phyloP scores from a whole-genome alignment of 2,888 invertebrate species.

The Scaptomyza cyrtandrae region DNA sequence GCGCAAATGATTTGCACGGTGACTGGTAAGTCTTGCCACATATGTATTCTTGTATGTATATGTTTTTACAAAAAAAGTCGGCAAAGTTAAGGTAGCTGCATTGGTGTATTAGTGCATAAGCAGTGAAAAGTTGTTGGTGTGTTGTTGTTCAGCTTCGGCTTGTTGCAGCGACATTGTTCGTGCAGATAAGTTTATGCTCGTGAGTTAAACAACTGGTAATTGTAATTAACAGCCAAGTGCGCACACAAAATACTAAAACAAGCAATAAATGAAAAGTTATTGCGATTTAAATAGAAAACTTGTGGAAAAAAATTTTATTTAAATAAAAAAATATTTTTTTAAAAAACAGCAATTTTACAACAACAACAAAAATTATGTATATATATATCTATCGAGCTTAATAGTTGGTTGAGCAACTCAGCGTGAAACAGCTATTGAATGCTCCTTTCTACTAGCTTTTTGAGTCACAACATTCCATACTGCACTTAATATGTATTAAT shows the following conservation, averaged over 20 bases:
- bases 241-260: not conserved
- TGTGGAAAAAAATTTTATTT: not conserved
- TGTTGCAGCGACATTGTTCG: not conserved
- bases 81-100: not conserved
- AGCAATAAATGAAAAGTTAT: not conserved
- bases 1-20: conserved; percentile 26
- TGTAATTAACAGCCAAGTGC: not conserved
- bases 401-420: too few species aligned
- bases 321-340: not conserved
- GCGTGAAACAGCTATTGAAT: too few species aligned
- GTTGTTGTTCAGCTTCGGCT: not conserved
- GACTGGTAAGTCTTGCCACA: conserved; percentile 58
- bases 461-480: too few species aligned
- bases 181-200: not conserved
- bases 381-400: not conserved
- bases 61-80: not conserved
- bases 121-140: not conserved
- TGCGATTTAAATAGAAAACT: not conserved
- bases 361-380: too few species aligned
- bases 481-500: too few species aligned
- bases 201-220: not conserved
- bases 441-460: not conserved
- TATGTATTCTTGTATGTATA: not conserved
- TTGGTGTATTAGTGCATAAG: not conserved
- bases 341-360: not conserved